Conservation (phyloP, 2,797 vertebrate genomes). For the Luscinia megarhynchos region DNA sequence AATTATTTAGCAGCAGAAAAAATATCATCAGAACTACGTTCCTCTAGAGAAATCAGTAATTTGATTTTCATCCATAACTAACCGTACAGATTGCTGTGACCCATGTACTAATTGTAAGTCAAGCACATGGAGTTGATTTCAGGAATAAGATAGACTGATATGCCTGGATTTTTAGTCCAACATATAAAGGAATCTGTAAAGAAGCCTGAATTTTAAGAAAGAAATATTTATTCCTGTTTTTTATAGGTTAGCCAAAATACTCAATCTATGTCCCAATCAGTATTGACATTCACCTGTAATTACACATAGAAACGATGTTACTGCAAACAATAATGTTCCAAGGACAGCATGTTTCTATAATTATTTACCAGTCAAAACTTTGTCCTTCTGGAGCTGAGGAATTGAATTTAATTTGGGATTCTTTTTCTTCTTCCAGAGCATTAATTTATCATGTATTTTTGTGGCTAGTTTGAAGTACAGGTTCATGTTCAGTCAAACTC, state of each 20-base stretch:
- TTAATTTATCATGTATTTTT: conserved; percentile 21
- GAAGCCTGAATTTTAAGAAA: background rate
- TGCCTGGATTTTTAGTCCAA: background rate
- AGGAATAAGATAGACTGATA: background rate
- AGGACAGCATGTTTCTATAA: background rate
- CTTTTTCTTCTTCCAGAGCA: background rate
- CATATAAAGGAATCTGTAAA: background rate
- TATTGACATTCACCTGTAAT: conserved; percentile 28
- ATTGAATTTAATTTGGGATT: background rate
- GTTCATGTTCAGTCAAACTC: conserved; percentile 18
- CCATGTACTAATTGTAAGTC: background rate
- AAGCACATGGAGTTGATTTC: conserved; percentile 25
- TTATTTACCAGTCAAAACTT: background rate
- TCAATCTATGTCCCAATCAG: background rate
- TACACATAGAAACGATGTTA: background rate
- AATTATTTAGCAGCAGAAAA: conserved; percentile 33
- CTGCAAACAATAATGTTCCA: background rate
- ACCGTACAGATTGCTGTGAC: background rate
- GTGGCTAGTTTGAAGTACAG: conserved; percentile 1
- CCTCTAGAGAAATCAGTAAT: conserved; percentile 29
- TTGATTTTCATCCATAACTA: conserved; percentile 57
- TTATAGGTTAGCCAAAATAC: background rate
- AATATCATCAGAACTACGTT: background rate
- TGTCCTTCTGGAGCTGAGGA: background rate
- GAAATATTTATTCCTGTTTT: background rate